Conservation (phyloP, 2,888 invertebrate genomes). For the Drosophila dives region DNA sequence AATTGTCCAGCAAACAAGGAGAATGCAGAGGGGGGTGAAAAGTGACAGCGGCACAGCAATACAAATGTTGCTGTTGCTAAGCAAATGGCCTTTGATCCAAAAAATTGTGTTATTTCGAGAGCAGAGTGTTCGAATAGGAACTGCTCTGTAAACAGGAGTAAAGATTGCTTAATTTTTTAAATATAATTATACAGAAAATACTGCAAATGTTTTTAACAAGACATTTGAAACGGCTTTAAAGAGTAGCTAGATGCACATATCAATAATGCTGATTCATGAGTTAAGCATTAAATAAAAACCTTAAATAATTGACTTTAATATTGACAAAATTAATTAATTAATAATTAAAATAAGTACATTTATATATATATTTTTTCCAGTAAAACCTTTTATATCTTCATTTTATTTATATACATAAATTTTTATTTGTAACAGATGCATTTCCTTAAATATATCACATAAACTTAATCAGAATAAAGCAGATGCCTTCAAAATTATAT, state of each 20-base stretch:
- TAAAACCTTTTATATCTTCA: background rate
- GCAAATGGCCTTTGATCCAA: slow-evolving; percentile 55
- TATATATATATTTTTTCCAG: too few relatives aligned
- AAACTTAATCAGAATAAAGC: background rate
- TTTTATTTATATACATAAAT: background rate
- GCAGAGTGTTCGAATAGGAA: background rate
- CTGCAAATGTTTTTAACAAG: background rate
- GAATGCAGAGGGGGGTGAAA: slow-evolving; percentile 13
- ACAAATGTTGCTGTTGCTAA: slow-evolving; percentile 50
- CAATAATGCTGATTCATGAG: background rate
- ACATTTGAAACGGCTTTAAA: background rate
- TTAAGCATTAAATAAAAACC: background rate
- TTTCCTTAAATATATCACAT: background rate
- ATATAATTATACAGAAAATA: background rate
- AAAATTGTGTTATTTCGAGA: slow-evolving; percentile 32
- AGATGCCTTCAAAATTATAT: background rate
- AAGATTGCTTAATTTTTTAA: background rate
- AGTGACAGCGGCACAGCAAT: slow-evolving; percentile 2
- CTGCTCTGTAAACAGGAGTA: background rate
- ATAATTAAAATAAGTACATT: background rate
- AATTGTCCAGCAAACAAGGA: slow-evolving; percentile 38
- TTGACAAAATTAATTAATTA: background rate
- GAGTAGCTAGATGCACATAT: background rate
- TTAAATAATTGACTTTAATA: background rate
- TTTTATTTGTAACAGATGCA: background rate